Evolutionary conservation across 2,888 invertebrate species (phyloP), one percentile per base, ranked within the genome.

Genomic region (Phrixothrix hirtus): DNA sequence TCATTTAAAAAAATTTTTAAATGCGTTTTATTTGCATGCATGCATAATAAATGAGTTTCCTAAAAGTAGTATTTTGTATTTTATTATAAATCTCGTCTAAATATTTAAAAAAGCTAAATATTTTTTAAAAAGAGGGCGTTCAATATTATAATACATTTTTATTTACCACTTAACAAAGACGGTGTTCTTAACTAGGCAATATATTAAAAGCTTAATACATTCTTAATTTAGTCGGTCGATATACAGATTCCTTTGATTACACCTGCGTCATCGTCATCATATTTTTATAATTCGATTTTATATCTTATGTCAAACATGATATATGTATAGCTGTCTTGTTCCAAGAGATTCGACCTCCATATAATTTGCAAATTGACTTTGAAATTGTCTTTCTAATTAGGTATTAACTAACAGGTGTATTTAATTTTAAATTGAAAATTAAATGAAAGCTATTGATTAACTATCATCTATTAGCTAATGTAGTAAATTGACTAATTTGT

Each of bases 271-370:
- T 47, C 53, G 42, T 53, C 46, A 47, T 53, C 46, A 53, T 47
- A 53, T 47, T 47, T 53, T 42, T 42, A 38, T 53, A 53, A 53
- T 53, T 53, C 53, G 53, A 53, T 53, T 53, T 53, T 53, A 53
- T 53, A 47, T 47, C 36, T 47, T 26, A 16, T 34, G 47, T 52
- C 52, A 52, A 46, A 52, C 36, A 46, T 52, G 52, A 52, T 52
- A 46, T 52, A 52, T 46, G 42, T 42, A 14, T 35, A 16, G 34
- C 16, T 21, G 38, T 32, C 46, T 47, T 15, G 37, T 25, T 49
- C 29, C 17, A 29, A 21, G 27, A 37, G 37, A 29, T 32, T 29
- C 44, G 30, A 39, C 32, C 35, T 35, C 46, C 36, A n/a, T 26
- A 29, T 42, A 52, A 52, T 52, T 52, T 52, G 52, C 52, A 52